Evolutionary conservation across 1,140 invertebrate genomes (phyloP).

Genomic region (Calephelis virginiensis): DNA sequence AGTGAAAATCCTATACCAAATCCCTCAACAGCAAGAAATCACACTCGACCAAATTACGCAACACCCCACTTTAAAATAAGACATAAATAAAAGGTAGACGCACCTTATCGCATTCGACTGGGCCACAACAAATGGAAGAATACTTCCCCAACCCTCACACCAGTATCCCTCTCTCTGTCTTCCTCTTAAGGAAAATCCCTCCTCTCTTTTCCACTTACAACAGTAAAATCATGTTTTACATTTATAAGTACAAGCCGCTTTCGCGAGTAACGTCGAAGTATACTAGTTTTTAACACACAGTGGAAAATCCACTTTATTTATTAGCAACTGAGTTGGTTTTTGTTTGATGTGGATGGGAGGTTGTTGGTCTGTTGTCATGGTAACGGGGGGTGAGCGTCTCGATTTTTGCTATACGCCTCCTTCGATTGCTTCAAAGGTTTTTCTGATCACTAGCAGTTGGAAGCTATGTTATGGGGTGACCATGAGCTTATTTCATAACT

Average conservation of each 20-base stretch:
- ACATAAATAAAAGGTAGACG: conserved; percentile 72
- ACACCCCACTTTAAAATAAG: conserved; percentile 73
- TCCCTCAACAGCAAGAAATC: conserved; percentile 47
- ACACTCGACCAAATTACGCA: conserved; percentile 58
- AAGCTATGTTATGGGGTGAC: conserved; percentile 39
- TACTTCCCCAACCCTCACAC: conserved; percentile 40
- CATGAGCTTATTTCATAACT: neutral
- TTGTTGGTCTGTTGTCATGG: conserved; percentile 45
- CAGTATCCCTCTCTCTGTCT: conserved; percentile 12
- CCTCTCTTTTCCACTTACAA: conserved; percentile 41
- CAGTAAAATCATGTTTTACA: conserved; percentile 70
- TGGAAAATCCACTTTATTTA: conserved; percentile 37
- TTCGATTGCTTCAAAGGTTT: conserved; percentile 61
- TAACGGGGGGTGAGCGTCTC: conserved; percentile 51
- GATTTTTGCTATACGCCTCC: conserved; percentile 64
- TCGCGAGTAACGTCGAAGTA: conserved; percentile 34
- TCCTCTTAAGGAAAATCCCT: conserved; percentile 19
- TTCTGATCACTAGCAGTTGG: conserved; percentile 58
- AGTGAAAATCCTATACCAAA: conserved; percentile 29
- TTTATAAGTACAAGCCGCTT: conserved; percentile 69
- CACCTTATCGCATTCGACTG: conserved; percentile 62
- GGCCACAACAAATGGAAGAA: conserved; percentile 72
- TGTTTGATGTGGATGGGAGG: conserved; percentile 12
- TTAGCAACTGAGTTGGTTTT: conserved; percentile 34
- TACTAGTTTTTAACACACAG: neutral